phyloP scores from a whole-genome alignment of 2,113 vertebrate genomes.

The Oncorhynchus mykiss region DNA sequence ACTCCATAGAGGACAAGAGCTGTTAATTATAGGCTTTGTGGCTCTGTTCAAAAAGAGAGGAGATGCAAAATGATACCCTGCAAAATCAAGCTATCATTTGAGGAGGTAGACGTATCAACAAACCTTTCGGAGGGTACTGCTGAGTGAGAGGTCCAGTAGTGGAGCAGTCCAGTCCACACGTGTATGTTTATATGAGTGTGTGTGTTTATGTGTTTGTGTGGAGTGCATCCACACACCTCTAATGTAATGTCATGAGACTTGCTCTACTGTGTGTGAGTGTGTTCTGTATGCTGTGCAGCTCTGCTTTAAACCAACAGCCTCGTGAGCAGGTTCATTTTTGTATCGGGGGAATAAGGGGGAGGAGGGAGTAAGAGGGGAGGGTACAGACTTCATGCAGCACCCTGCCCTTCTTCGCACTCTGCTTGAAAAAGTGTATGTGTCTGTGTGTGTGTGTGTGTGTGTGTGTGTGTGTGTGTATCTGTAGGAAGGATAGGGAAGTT shows the following conservation, averaged over 20 bases:
- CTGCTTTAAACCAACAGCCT: constrained; percentile 15
- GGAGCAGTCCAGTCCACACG: neutral
- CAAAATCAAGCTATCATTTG: constrained; percentile 6
- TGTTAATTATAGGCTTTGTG: constrained; percentile 10
- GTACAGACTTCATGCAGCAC: constrained; percentile 28
- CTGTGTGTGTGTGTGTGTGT: no score
- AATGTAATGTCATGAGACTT: neutral
- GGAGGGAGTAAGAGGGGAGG: constrained; percentile 43
- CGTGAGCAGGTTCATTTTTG: constrained; percentile 47
- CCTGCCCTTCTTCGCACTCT: neutral
- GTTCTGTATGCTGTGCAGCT: constrained; percentile 15
- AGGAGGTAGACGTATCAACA: constrained; percentile 23
- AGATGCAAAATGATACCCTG: constrained; percentile 1
- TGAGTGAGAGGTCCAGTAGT: constrained; percentile 1
- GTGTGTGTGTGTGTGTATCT: no score
- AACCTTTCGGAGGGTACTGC: constrained; percentile 44
- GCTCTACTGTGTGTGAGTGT: neutral
- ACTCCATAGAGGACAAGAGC: constrained; percentile 35
- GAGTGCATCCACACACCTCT: constrained; percentile 17
- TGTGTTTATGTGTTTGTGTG: neutral
- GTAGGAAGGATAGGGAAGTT: no score
- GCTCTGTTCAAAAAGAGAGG: neutral
- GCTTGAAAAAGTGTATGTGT: neutral
- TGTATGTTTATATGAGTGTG: neutral
- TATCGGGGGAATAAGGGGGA: constrained; percentile 51